Evolutionary conservation across 2,113 vertebrate genomes (phyloP), one percentile per base, ranked within the genome.

Genomic region (Paralichthys olivaceus): DNA sequence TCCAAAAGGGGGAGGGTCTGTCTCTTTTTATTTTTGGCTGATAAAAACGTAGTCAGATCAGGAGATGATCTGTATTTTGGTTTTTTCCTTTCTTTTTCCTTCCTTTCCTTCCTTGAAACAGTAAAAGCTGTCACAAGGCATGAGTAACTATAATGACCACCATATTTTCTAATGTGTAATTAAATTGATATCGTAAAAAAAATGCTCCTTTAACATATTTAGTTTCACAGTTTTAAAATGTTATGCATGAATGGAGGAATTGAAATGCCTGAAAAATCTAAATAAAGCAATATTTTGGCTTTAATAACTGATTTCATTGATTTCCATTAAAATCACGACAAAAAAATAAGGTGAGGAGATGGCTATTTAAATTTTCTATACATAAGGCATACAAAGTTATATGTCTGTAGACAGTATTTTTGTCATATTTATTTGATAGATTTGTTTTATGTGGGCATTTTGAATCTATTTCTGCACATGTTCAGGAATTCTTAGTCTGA

Each of bases 401-500:
- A 4, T 45, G 14, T 45, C 3, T 45, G 12, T 0, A 45, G 12
- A 45, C 14, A 45, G 12, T 45, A 13, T 4, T 45, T 17, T 17
- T 45, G 12, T 17, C 3, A 45, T 45, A 17, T 34, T 34, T 0
- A 7, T 34, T 34, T 34, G 32, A 2, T 34, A 45, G 43, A 45
- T 17, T 45, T 45, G 34, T 37, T 37, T 37, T n/a, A n/a, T n/a
- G n/a, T n/a, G n/a, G n/a, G n/a, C n/a, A n/a, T n/a, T n/a, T n/a
- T n/a, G n/a, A n/a, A n/a, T n/a, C n/a, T n/a, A 37, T 37, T 37
- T 37, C 15, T 28, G 17, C 23, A 62, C 29, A 51, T 17, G 17
- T 54, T 43, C 0, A 25, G 28, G 13, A 32, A 66, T 76, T 12
- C 53, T 45, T 65, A 40, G 37, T 32, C 53, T 65, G 74, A 85